Conservation (phyloP, 1,140 invertebrate species). For the Drosophila ogumai region DNA sequence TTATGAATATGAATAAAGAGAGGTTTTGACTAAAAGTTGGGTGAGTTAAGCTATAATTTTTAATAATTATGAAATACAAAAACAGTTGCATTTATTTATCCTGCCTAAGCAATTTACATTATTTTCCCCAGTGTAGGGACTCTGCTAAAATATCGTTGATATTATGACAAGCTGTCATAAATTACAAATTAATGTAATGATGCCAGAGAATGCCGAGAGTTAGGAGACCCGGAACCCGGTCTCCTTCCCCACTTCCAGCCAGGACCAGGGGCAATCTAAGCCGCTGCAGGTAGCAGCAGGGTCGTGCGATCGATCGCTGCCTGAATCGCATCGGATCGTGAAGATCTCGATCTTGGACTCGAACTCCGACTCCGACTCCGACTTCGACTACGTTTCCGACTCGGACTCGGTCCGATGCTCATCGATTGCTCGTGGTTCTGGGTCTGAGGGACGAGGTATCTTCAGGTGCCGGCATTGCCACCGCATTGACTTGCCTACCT, state of each 20-base stretch:
- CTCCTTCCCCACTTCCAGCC: constrained; percentile 4
- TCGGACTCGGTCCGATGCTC: constrained; percentile 20
- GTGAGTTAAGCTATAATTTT: not conserved
- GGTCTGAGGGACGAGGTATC: constrained; percentile 17
- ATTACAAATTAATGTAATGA: constrained; percentile 83
- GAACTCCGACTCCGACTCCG: constrained; percentile 3
- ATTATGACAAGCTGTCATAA: constrained; percentile 84
- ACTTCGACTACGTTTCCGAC: not conserved
- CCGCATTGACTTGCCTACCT: constrained; percentile 82
- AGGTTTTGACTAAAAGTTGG: not conserved
- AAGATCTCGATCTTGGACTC: constrained; percentile 30
- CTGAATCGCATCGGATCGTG: constrained; percentile 26
- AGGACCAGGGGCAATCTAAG: constrained; percentile 46
- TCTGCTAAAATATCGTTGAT: constrained; percentile 45
- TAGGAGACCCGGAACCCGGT: constrained; percentile 2
- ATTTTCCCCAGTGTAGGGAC: constrained; percentile 15
- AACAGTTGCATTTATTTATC: too few species aligned
- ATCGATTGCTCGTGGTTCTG: constrained; percentile 54
- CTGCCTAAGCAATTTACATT: too few species aligned
- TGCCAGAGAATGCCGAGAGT: constrained; percentile 20
- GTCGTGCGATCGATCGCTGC: constrained; percentile 51
- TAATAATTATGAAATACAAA: not conserved
- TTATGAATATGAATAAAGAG: constrained; percentile 30
- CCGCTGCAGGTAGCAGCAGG: constrained; percentile 48
- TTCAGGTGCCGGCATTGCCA: constrained; percentile 77